These are phyloP conservation scores for Zoanthus sansibaricus DNA, from an alignment of 92 coral and sea anemone species.

Conservation along the genomic window DNA sequence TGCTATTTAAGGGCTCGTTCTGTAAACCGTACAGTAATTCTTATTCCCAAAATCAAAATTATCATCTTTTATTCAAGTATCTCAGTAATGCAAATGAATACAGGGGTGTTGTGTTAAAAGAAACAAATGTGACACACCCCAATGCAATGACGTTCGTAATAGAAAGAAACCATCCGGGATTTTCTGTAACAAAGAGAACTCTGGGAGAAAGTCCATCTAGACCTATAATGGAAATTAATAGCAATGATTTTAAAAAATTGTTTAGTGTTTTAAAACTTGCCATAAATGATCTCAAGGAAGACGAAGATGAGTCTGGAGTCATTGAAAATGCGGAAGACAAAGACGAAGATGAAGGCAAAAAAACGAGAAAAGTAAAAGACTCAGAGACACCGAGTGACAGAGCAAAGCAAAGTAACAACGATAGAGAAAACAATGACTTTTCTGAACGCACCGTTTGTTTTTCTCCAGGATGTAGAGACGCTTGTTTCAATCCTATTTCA, in stretches of 20 bases:
- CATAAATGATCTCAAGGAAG: slow-evolving; percentile 52
- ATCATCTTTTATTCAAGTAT: slow-evolving; percentile 63
- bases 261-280: slow-evolving; percentile 72
- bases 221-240: slow-evolving; percentile 70
- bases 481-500: slow-evolving; percentile 58
- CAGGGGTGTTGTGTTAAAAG: slow-evolving; percentile 72
- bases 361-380: slow-evolving; percentile 17
- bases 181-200: slow-evolving; percentile 77
- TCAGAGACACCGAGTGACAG: slow-evolving; percentile 31
- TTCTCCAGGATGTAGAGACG: slow-evolving; percentile 57
- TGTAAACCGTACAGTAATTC: slow-evolving; percentile 32
- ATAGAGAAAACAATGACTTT: neutral
- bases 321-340: slow-evolving; percentile 35
- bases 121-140: slow-evolving; percentile 15
- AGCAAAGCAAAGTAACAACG: neutral
- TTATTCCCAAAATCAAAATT: slow-evolving; percentile 28
- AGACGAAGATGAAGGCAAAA: neutral
- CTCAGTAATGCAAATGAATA: slow-evolving; percentile 51
- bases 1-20: neutral
- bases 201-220: slow-evolving; percentile 73
- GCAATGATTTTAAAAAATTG: slow-evolving; percentile 65
- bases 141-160: slow-evolving; percentile 58
- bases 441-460: slow-evolving; percentile 40
- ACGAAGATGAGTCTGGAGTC: slow-evolving; percentile 50
- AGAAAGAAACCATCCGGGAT: slow-evolving; percentile 73